Conservation (phyloP, 2,888 invertebrate genomes). For the Tipula confusa region DNA sequence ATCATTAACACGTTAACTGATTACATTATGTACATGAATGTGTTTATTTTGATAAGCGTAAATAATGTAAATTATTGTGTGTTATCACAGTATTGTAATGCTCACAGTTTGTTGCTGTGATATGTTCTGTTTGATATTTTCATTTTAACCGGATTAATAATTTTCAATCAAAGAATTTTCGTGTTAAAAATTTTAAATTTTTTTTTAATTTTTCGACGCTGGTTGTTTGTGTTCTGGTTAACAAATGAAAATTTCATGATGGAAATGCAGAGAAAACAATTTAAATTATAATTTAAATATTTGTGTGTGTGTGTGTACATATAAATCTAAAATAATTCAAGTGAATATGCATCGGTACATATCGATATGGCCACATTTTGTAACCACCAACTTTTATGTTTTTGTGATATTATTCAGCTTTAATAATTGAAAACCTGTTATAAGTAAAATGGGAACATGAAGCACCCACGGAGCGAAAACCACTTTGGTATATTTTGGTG, state of each 20-base stretch:
- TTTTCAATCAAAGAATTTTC: neutral
- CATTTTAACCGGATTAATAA: neutral
- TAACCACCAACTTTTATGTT: too few relatives aligned
- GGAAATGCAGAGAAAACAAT: neutral
- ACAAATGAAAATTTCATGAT: neutral
- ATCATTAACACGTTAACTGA: slow-evolving; percentile 20
- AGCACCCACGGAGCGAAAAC: too few relatives aligned
- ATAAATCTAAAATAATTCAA: neutral
- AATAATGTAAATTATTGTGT: neutral
- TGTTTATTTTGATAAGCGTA: neutral
- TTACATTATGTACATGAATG: neutral
- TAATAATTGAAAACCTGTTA: too few relatives aligned
- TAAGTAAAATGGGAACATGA: too few relatives aligned
- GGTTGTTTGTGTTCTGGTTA: neutral
- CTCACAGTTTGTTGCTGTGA: neutral
- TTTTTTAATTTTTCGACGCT: neutral
- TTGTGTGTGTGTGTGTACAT: neutral
- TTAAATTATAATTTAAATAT: neutral
- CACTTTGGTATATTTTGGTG: too few relatives aligned
- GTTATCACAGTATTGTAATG: neutral
- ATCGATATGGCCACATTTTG: too few relatives aligned
- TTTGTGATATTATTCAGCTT: too few relatives aligned
- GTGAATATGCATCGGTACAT: neutral
- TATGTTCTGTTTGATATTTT: neutral
- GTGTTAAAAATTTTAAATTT: neutral